Evolutionary conservation across 1,140 invertebrate genomes (phyloP), one percentile per base, ranked within the genome.

Genomic region (Armadillidium nasatum): DNA sequence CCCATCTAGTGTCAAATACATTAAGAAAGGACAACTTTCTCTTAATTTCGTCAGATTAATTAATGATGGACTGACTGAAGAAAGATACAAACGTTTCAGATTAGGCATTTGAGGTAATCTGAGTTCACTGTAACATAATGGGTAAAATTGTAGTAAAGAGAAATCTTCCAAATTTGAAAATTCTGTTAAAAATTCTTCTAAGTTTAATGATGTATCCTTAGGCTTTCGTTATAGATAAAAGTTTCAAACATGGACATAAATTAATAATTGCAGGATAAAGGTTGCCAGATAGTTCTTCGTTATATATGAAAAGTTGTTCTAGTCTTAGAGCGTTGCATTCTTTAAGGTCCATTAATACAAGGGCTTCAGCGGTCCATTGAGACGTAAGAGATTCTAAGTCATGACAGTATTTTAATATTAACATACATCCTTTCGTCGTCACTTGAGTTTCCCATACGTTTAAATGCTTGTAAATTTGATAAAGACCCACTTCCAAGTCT

Each of bases 401-500:
- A 15, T 60, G 50, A 60, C 50, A 60, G 50, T 60, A 60, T 60
- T 60, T 60, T 7, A 60, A 19, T 2, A 60, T 19, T 15, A 60
- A 19, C 50, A 60, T 60, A 7, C 50, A 60, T 4, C 50, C 50
- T 60, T 60, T 60, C 3, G 50, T 60, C 4, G 11, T 60, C 1
- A 60, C 50, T 19, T 60, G 50, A 60, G 50, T 60, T 60, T 60
- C 50, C 50, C 50, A 60, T 60, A 60, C 50, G 7, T 60, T 60
- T 7, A 60, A 60, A 60, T 60, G 50, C 50, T n/a, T 60, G 50
- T 7, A 60, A 60, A 60, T 60, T 60, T 4, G 11, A 19, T 60
- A 60, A 60, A 15, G 50, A 13, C 7, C 50, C 50, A 33, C 50
- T 60, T 60, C 50, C 19, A 13, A 60, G 50, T 33, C 33, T 33